phyloP scores from a whole-genome alignment of 30 jellyfish, hydroid and myxozoan genomes.

The Phacellophora camtschatica region DNA sequence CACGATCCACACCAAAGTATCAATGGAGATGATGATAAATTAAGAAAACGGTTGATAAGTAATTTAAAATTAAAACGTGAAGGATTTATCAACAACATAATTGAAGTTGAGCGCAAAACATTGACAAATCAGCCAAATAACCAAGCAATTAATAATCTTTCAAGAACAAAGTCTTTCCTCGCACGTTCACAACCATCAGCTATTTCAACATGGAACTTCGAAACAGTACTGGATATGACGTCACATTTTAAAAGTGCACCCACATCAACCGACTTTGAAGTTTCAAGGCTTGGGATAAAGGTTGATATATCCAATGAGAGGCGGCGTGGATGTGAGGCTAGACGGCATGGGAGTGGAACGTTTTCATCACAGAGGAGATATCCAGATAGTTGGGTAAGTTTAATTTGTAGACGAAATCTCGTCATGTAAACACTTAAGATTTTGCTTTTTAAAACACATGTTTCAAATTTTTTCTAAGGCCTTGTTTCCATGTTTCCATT shows the following conservation, averaged over 20 bases:
- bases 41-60: not conserved
- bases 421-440: no score
- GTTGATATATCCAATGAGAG: no score
- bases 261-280: not conserved
- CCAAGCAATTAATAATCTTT: not conserved
- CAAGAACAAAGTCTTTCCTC: not conserved
- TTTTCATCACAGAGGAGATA: no score
- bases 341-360: no score
- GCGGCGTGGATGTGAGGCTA: no score
- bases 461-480: no score
- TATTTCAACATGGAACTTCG: conserved; percentile 38
- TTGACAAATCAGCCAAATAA: not conserved
- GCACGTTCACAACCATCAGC: not conserved
- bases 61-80: not conserved
- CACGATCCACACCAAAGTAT: not conserved
- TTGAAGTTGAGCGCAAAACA: not conserved
- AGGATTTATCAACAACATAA: not conserved
- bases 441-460: no score
- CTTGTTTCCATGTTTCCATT: no score
- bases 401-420: no score
- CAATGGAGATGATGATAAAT: not conserved
- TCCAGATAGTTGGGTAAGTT: no score
- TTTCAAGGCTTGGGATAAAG: not conserved
- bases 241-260: not conserved
- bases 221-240: conserved; percentile 25